Percentiles rank a stretch among this genome's conserved stretches.
phyloP scores from a whole-genome alignment of 2,113 vertebrate genomes.

The Proteles cristata region DNA sequence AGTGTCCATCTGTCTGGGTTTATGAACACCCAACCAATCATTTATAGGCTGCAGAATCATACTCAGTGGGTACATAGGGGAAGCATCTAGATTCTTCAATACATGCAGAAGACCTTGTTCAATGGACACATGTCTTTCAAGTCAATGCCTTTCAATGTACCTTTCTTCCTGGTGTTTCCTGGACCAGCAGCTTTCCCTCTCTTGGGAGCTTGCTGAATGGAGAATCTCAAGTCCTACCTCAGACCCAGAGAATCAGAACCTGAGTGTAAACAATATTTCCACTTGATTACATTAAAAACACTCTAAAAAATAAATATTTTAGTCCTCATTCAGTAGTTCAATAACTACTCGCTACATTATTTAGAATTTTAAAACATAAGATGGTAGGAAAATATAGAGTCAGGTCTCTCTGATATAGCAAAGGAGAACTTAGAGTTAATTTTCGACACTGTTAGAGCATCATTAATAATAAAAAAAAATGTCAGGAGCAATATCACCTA shows the following conservation, averaged over 20 bases:
- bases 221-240: neutral
- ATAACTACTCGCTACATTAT: neutral
- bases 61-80: neutral
- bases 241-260: neutral
- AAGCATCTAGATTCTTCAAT: neutral
- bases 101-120: neutral
- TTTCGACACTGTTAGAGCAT: neutral
- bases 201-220: neutral
- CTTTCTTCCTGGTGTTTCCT: neutral
- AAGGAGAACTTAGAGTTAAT: neutral
- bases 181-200: neutral
- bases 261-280: neutral
- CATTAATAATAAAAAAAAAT: neutral
- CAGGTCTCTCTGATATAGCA: neutral
- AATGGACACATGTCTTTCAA: neutral
- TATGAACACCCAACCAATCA: neutral
- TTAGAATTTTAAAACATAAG: constrained; percentile 53
- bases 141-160: neutral
- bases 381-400: neutral
- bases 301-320: neutral
- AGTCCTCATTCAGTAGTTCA: neutral
- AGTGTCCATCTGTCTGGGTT: neutral
- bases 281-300: neutral
- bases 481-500: neutral
- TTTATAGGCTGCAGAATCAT: neutral